Percentiles rank a stretch among this genome's conserved stretches.
phyloP scores from a whole-genome alignment of 2,888 invertebrate genomes.

The Patella pellucida region DNA sequence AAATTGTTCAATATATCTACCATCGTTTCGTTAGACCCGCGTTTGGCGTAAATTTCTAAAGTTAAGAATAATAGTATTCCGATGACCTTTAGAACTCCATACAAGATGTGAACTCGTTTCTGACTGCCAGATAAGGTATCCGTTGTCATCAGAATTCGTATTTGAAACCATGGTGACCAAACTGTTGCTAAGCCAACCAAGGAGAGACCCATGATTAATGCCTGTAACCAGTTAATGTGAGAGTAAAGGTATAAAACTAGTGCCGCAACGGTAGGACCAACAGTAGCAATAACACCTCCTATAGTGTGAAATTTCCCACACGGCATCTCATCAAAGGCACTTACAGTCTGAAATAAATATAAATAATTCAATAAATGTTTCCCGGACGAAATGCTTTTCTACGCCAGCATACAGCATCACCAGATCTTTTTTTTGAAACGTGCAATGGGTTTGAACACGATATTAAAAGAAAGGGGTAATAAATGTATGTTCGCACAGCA shows the following conservation, averaged over 20 bases:
- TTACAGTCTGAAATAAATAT: too few species aligned
- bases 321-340: background rate
- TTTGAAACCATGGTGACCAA: constrained; percentile 46
- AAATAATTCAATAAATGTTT: too few species aligned
- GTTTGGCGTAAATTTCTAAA: constrained; percentile 36
- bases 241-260: constrained; percentile 37
- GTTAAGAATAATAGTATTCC: constrained; percentile 37
- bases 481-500: too few species aligned
- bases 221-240: constrained; percentile 37
- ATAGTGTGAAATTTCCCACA: background rate
- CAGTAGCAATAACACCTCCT: constrained; percentile 13
- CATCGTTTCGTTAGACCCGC: constrained; percentile 22
- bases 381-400: too few species aligned
- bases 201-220: constrained; percentile 37
- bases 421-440: too few species aligned
- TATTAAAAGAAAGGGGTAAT: too few species aligned
- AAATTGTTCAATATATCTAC: constrained; percentile 30
- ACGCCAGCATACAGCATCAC: too few species aligned
- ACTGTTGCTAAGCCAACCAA: constrained; percentile 40
- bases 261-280: constrained; percentile 34
- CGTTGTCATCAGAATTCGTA: constrained; percentile 36
- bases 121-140: constrained; percentile 32
- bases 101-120: constrained; percentile 37
- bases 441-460: too few species aligned
- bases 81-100: constrained; percentile 36